phyloP scores from a whole-genome alignment of 2,888 invertebrate species.

The Drosophila mimica region DNA sequence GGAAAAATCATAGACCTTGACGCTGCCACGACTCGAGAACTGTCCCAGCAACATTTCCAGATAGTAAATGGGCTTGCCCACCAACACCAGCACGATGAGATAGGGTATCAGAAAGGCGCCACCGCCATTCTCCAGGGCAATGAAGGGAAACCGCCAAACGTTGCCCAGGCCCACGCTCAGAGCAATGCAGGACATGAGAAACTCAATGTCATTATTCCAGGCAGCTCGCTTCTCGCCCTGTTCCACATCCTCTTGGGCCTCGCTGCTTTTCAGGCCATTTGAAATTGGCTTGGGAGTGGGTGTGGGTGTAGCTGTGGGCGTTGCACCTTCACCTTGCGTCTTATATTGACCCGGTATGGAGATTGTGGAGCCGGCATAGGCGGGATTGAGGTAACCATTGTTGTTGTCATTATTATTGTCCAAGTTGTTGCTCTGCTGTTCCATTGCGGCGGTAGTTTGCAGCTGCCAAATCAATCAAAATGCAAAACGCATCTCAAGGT shows the following conservation, averaged over 20 bases:
- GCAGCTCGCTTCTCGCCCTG: constrained; percentile 77
- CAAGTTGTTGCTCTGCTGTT: constrained; percentile 32
- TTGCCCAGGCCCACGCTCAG: constrained; percentile 89
- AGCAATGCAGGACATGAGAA: constrained; percentile 87
- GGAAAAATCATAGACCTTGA: constrained; percentile 88
- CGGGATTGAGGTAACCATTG: constrained; percentile 71
- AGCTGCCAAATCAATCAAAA: constrained; percentile 55
- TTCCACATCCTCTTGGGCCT: constrained; percentile 18
- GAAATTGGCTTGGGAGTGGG: constrained; percentile 31
- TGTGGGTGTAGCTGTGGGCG: neutral
- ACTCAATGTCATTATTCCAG: constrained; percentile 88
- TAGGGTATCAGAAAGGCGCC: constrained; percentile 90
- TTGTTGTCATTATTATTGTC: constrained; percentile 16
- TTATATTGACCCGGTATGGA: constrained; percentile 74
- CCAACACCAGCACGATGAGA: constrained; percentile 87
- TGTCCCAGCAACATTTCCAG: constrained; percentile 91
- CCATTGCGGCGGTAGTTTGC: constrained; percentile 37
- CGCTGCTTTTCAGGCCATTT: constrained; percentile 26
- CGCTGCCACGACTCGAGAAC: constrained; percentile 89
- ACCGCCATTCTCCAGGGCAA: constrained; percentile 88
- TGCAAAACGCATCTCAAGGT: constrained; percentile 48
- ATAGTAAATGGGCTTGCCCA: constrained; percentile 90
- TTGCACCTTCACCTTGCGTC: constrained; percentile 30
- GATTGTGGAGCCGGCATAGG: constrained; percentile 71
- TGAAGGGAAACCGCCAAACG: constrained; percentile 89